Percentiles rank a stretch among this genome's conserved stretches.
Conservation (phyloP, 2,888 invertebrate species). For the Merodon equestris region DNA sequence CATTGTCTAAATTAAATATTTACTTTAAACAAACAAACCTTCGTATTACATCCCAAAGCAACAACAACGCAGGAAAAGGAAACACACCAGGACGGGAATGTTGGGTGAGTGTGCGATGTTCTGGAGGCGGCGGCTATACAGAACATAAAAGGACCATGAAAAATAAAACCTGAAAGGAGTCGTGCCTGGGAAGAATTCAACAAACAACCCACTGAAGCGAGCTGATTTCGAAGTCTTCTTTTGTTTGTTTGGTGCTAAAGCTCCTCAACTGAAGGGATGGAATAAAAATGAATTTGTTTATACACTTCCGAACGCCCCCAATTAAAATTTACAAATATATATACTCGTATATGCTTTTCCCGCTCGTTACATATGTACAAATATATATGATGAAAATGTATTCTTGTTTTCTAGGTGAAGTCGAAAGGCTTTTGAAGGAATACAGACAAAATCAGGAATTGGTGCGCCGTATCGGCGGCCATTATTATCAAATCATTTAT, state of each 20-base stretch:
- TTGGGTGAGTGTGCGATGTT: slow-evolving; percentile 8
- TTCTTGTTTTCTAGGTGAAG: slow-evolving; percentile 85
- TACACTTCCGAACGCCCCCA: background rate
- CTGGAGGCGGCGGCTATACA: slow-evolving; percentile 6
- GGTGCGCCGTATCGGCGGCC: slow-evolving; percentile 93
- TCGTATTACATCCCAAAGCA: slow-evolving; percentile 2
- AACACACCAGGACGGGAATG: background rate
- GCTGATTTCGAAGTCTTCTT: slow-evolving; percentile 25
- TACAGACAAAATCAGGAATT: slow-evolving; percentile 95
- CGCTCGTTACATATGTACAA: no score
- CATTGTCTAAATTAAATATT: slow-evolving; percentile 36
- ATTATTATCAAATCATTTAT: slow-evolving; percentile 96
- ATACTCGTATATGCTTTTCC: background rate
- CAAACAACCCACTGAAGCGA: slow-evolving; percentile 33
- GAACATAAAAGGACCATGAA: slow-evolving; percentile 20
- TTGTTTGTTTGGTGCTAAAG: slow-evolving; percentile 5
- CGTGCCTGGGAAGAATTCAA: slow-evolving; percentile 21
- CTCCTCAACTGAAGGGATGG: background rate
- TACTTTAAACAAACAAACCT: slow-evolving; percentile 20
- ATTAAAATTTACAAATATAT: slow-evolving; percentile 8
- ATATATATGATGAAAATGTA: no score
- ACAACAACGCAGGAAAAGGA: background rate
- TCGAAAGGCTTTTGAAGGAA: slow-evolving; percentile 93
- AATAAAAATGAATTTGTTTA: background rate
- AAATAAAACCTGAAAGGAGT: background rate